Base-by-base conservation (phyloP, 92 coral and sea anemone genomes). In the Epizoanthus illoricatus region DNA sequence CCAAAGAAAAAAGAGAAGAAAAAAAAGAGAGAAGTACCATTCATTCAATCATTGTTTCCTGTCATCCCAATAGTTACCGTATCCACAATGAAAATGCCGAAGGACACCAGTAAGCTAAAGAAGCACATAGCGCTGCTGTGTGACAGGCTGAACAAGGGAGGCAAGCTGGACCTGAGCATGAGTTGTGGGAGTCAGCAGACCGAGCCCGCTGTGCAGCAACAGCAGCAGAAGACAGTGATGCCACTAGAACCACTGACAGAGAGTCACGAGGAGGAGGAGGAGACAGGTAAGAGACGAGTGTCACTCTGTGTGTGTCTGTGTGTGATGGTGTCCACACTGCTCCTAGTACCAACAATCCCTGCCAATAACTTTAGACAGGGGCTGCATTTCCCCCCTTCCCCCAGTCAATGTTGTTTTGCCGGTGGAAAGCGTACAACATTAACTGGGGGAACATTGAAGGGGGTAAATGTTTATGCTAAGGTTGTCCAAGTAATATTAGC, bases 71-170 rank as follows among this genome's bases (percentile, higher is more conserved):
- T 70, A 95, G 98, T 93, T 52, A 89, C 92, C 20, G 79, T 94
- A 6, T 82, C 92, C 36, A 73, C 97, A 13, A 71, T 95, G 87
- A 89, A 89, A 75, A 92, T 95, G 66, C 98, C 98, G 7, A 89
- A 90, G 83, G 98, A 95, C 86, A 95, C 97, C 19, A 91, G 91
- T 65, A 95, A 95, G 65, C 86, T 95, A 40, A 95, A 95, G 92
- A 95, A 95, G 84, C 98, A 95, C 90, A 84, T 95, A 3, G 98
- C 98, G 3, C 75, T 95, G 56, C 85, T 95, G 79, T 95, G 98
- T 65, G 98, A 95, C 68, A 87, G 98, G 39, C 89, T 95, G n/a
- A 94, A 89, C 85, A 95, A 95, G 79, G 98, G 98, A 42, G 94
- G 97, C 23, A 93, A 92, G 63, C 86, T 95, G 75, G 98, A 95